These are phyloP conservation scores for Oryzaephilus surinamensis DNA, from an alignment of 1,140 invertebrate genomes.

Conservation along the genomic window DNA sequence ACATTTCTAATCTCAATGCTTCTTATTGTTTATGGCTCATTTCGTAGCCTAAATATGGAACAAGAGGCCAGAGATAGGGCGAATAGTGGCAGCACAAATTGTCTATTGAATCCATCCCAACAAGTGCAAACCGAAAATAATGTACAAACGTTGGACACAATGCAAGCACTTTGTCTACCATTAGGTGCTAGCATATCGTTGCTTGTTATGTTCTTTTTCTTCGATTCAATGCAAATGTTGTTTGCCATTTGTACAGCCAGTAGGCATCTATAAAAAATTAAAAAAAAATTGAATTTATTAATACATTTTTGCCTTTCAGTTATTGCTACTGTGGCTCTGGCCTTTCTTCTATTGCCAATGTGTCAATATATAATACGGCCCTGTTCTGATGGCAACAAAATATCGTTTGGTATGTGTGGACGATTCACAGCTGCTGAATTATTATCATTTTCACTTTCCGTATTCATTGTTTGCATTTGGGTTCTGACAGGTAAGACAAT, in stretches of 20 bases:
- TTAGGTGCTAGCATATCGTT: constrained; percentile 91
- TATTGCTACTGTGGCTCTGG: constrained; percentile 90
- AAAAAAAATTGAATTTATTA: not conserved
- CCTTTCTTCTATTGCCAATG: constrained; percentile 91
- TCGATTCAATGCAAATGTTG: constrained; percentile 96
- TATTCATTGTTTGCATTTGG: constrained; percentile 93
- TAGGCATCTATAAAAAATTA: constrained; percentile 36
- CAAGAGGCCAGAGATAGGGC: constrained; percentile 78
- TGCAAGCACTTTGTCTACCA: constrained; percentile 94
- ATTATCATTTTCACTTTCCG: constrained; percentile 82
- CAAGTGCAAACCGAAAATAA: constrained; percentile 44
- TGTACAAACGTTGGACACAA: constrained; percentile 87
- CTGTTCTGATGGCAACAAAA: constrained; percentile 76
- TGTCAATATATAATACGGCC: constrained; percentile 91
- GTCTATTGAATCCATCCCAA: constrained; percentile 39
- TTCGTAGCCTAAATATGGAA: constrained; percentile 86
- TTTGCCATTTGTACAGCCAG: constrained; percentile 96
- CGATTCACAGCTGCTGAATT: constrained; percentile 89
- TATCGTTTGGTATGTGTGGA: constrained; percentile 84
- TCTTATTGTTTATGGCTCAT: constrained; percentile 94
- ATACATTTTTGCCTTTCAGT: constrained; percentile 52
- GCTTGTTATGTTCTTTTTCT: constrained; percentile 97
- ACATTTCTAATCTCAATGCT: constrained; percentile 96
- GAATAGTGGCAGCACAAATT: constrained; percentile 37
- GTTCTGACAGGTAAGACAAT: constrained; percentile 62